Percentiles rank a stretch among this genome's conserved stretches.
Evolutionary conservation across 2,113 vertebrate genomes (phyloP).

Genomic region (Ciconia boyciana): DNA sequence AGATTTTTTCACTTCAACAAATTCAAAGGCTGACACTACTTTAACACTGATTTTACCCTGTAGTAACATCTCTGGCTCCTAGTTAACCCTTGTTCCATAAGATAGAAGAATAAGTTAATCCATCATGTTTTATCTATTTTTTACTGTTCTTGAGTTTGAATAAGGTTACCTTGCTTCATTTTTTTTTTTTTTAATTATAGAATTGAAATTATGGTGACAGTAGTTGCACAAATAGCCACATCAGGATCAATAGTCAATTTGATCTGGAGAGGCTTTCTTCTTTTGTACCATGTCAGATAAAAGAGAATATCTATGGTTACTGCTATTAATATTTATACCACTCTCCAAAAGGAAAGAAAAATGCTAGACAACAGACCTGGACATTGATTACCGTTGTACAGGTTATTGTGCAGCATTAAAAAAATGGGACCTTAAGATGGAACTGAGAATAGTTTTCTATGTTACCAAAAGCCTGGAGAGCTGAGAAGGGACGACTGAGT

Average conservation of each 20-base stretch:
- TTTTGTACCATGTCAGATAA: constrained; percentile 12
- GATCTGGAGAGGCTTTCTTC: constrained; percentile 18
- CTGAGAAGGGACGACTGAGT: background rate
- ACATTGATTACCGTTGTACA: background rate
- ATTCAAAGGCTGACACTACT: background rate
- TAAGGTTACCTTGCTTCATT: background rate
- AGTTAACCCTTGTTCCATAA: background rate
- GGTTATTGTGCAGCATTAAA: background rate
- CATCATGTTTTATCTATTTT: background rate
- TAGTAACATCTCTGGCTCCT: background rate
- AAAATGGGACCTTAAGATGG: background rate
- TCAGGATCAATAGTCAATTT: constrained; percentile 14
- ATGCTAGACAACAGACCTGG: background rate
- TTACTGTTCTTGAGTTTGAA: background rate
- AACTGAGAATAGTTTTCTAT: background rate
- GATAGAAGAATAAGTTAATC: background rate
- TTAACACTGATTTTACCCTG: background rate
- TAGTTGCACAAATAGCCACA: background rate
- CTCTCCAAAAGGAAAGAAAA: background rate
- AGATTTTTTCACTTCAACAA: background rate
- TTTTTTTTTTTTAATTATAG: background rate
- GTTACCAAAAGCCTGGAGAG: background rate
- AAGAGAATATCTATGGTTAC: constrained; percentile 29
- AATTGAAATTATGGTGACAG: background rate
- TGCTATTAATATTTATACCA: constrained; percentile 33